phyloP scores from a whole-genome alignment of 1,140 invertebrate genomes.

The Caenorhabditis inopinata region DNA sequence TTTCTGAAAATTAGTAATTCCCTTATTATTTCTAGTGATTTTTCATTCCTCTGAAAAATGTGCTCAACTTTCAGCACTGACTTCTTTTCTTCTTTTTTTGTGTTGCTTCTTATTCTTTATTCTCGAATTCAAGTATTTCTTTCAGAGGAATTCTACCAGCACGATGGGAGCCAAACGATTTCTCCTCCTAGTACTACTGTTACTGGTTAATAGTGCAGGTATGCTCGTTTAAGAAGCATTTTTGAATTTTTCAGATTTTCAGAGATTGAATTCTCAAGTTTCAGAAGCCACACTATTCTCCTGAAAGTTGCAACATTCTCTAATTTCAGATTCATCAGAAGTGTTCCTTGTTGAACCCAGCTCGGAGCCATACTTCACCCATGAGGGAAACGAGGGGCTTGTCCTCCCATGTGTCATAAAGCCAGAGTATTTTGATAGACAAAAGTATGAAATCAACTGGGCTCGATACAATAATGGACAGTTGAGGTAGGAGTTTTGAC shows the following conservation, averaged over 20 bases:
- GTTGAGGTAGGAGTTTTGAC: background rate
- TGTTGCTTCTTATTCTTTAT: background rate
- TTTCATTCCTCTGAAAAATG: too few species aligned
- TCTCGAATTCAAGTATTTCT: background rate
- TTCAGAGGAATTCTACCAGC: background rate
- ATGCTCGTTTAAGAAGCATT: too few species aligned
- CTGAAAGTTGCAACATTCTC: too few species aligned
- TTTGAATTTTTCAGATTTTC: too few species aligned
- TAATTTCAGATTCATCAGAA: background rate
- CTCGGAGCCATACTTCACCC: constrained; percentile 25
- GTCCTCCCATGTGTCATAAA: constrained; percentile 9
- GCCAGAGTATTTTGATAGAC: constrained; percentile 1
- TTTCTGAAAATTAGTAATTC: too few species aligned
- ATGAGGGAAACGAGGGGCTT: constrained; percentile 26
- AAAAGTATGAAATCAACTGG: constrained; percentile 39
- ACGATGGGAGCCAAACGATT: background rate
- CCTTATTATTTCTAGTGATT: too few species aligned
- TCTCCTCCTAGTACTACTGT: background rate
- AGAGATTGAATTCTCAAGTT: too few species aligned
- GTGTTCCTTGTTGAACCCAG: background rate
- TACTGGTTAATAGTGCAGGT: background rate
- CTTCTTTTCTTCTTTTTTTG: background rate
- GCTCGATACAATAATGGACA: constrained; percentile 32
- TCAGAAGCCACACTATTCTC: too few species aligned
- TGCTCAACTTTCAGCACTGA: too few species aligned